Percentiles rank a stretch among this genome's conserved stretches.
These are phyloP conservation scores for Melieria omissa DNA, from an alignment of 2,888 invertebrate species.

Conservation along the genomic window DNA sequence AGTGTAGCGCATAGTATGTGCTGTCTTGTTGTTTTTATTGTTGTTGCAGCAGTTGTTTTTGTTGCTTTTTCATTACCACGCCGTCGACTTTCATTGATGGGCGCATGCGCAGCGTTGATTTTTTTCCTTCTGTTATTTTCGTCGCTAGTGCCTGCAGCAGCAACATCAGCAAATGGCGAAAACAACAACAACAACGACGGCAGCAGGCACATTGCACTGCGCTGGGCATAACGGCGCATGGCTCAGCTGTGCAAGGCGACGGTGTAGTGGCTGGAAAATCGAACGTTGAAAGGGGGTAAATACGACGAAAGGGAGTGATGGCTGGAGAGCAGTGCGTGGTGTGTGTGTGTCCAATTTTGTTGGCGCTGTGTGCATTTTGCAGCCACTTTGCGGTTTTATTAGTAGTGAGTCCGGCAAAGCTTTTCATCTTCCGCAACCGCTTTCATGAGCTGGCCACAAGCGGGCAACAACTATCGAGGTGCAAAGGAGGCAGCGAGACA, in stretches of 20 bases:
- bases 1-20: not conserved
- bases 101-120: constrained; percentile 14
- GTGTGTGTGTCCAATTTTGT: not conserved
- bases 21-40: not conserved
- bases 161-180: not conserved
- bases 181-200: not conserved
- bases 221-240: not conserved
- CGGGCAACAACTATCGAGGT: not conserved
- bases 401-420: constrained; percentile 6
- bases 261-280: not conserved
- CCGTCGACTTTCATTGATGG: constrained; percentile 31
- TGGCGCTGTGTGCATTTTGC: constrained; percentile 23
- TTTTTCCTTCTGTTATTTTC: not conserved
- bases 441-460: not conserved
- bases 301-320: no score
- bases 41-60: not conserved
- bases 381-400: constrained; percentile 25
- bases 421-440: constrained; percentile 32
- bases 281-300: no score
- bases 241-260: not conserved
- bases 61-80: constrained; percentile 18
- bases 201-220: not conserved
- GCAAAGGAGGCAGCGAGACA: not conserved
- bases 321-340: not conserved
- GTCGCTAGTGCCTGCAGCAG: not conserved